phyloP scores from a whole-genome alignment of 2,888 invertebrate genomes.

The Mimas tiliae region DNA sequence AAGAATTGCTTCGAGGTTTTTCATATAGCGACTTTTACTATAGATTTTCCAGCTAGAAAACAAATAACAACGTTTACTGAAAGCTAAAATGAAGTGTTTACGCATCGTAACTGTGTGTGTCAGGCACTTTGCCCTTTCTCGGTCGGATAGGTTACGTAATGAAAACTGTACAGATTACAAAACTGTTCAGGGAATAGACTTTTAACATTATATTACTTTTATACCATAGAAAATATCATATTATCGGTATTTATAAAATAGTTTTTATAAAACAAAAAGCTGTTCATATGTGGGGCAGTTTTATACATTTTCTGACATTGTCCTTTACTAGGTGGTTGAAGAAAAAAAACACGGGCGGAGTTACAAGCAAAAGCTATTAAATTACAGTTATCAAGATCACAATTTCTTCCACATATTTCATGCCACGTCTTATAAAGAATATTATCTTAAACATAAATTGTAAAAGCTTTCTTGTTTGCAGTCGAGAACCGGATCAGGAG shows the following conservation, averaged over 20 bases:
- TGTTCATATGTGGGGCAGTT: too few species aligned
- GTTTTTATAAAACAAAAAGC: too few species aligned
- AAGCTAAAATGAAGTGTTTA: conserved; percentile 17
- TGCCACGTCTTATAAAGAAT: neutral
- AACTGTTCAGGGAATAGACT: neutral
- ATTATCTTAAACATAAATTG: conserved; percentile 26
- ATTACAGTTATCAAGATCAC: neutral
- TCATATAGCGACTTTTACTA: too few species aligned
- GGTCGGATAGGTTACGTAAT: conserved; percentile 17
- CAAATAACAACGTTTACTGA: neutral
- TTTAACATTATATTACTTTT: neutral
- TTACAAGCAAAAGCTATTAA: neutral
- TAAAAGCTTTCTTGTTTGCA: conserved; percentile 23
- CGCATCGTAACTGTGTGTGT: conserved; percentile 4
- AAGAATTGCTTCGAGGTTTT: too few species aligned
- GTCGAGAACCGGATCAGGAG: conserved; percentile 22
- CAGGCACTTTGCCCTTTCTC: conserved; percentile 20
- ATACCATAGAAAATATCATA: too few species aligned
- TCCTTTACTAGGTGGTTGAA: neutral
- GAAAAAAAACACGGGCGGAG: neutral
- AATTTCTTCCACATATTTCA: conserved; percentile 16
- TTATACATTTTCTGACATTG: too few species aligned
- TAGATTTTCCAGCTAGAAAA: too few species aligned
- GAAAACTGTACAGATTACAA: conserved; percentile 15
- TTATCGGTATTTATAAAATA: too few species aligned